A percentile compares a stretch with the other conserved stretches of the same genome.
phyloP scores from a whole-genome alignment of 2,888 invertebrate species.

The Carpatolechia fugitivella region DNA sequence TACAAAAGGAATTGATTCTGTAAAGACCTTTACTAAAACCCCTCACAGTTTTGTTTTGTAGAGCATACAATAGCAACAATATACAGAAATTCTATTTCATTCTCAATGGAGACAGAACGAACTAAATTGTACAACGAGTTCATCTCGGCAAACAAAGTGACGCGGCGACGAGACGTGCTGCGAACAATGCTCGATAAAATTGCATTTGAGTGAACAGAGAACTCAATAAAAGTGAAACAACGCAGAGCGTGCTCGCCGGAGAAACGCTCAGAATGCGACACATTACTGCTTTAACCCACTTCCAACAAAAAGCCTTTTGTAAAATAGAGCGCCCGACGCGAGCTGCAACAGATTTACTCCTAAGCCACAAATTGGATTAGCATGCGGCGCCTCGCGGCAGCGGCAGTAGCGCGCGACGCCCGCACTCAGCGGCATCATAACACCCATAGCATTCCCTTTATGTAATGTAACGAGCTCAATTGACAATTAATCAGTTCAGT shows the following conservation, averaged over 20 bases:
- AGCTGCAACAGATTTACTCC: constrained; percentile 14
- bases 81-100: constrained; percentile 1
- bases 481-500: constrained; percentile 22
- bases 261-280: constrained; percentile 3
- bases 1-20: background rate
- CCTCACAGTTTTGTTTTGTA: background rate
- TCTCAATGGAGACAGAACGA: background rate
- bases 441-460: constrained; percentile 16
- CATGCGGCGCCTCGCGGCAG: constrained; percentile 21
- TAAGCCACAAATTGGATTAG: constrained; percentile 37
- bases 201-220: constrained; percentile 28
- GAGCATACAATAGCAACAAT: background rate
- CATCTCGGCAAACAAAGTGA: constrained; percentile 7
- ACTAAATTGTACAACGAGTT: constrained; percentile 3
- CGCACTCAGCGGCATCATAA: constrained; percentile 14
- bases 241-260: constrained; percentile 12
- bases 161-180: constrained; percentile 11
- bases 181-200: constrained; percentile 27
- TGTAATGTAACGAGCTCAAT: constrained; percentile 23
- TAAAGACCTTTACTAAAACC: background rate
- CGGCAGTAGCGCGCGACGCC: constrained; percentile 21
- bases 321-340: constrained; percentile 9
- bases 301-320: constrained; percentile 9
- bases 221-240: constrained; percentile 31
- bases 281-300: constrained; percentile 8